These are phyloP conservation scores for Cryptosula pallasiana DNA, from an alignment of 2,888 invertebrate species.

Conservation along the genomic window DNA sequence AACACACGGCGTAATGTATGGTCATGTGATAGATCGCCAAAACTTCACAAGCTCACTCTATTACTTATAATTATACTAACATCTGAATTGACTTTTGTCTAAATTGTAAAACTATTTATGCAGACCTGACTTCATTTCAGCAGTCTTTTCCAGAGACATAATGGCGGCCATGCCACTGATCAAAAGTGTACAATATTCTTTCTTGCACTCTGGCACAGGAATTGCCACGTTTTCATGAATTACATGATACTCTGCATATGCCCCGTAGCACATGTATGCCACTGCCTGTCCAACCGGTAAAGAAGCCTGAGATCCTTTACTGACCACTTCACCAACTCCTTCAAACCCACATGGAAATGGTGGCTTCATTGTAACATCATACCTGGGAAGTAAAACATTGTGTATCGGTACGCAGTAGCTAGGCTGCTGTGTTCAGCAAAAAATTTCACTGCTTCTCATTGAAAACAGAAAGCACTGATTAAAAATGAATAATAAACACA, in stretches of 20 bases:
- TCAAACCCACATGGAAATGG: constrained; percentile 47
- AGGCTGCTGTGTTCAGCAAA: too few species aligned
- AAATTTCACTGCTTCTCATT: too few species aligned
- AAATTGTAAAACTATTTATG: too few species aligned
- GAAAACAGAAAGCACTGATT: too few species aligned
- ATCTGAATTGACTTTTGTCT: too few species aligned
- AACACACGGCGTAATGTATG: too few species aligned
- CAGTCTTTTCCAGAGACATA: constrained; percentile 47
- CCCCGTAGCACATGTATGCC: constrained; percentile 39
- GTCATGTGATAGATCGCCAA: too few species aligned
- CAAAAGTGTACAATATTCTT: constrained; percentile 41
- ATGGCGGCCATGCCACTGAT: constrained; percentile 49
- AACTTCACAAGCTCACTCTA: too few species aligned
- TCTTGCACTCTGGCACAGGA: constrained; percentile 37
- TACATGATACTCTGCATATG: constrained; percentile 45
- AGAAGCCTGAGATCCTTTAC: constrained; percentile 33
- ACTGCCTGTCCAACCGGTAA: constrained; percentile 42
- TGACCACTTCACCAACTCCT: constrained; percentile 35
- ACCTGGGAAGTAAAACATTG: too few species aligned
- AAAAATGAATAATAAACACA: too few species aligned
- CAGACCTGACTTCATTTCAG: neutral
- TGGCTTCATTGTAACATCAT: constrained; percentile 36
- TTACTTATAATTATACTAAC: too few species aligned
- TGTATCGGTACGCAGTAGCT: too few species aligned
- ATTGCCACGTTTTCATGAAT: constrained; percentile 34